Percentiles rank a stretch among this genome's conserved stretches.
Evolutionary conservation across 2,113 vertebrate species (phyloP).

Genomic region (Lophotis ruficrista): DNA sequence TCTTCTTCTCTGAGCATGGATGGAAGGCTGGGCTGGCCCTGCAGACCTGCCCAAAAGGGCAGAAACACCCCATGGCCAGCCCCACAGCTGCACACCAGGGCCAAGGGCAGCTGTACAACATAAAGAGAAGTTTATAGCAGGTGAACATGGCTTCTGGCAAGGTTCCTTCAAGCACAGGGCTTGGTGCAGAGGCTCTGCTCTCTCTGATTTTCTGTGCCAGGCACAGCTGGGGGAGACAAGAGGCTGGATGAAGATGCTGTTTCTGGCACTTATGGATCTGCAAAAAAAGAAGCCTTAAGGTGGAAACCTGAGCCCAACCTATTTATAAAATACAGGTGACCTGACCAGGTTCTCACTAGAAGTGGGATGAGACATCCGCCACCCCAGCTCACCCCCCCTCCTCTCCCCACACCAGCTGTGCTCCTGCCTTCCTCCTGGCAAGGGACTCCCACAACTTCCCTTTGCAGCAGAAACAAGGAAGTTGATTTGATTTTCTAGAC

Average conservation of each 20-base stretch:
- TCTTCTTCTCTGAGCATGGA: neutral
- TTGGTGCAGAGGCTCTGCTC: neutral
- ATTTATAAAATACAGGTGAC: neutral
- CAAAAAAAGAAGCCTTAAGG: neutral
- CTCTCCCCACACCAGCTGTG: neutral
- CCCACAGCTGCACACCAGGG: neutral
- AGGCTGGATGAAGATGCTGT: neutral
- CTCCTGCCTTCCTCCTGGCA: neutral
- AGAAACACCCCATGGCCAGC: neutral
- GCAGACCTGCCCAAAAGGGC: neutral
- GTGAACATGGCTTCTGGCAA: neutral
- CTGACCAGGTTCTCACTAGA: neutral
- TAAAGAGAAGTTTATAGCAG: no score
- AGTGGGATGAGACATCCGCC: neutral
- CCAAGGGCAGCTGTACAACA: no score
- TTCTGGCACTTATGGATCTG: neutral
- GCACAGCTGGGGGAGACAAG: neutral
- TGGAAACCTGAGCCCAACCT: neutral
- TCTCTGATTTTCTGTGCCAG: neutral
- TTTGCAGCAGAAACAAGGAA: neutral
- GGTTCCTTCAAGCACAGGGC: neutral
- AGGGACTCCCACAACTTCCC: neutral
- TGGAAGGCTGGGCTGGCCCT: neutral
- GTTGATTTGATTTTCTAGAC: neutral
- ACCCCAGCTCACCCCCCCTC: neutral